Evolutionary conservation across 1,140 invertebrate genomes (phyloP), one percentile per base, ranked within the genome.

Genomic region (Listronotus oregonensis): DNA sequence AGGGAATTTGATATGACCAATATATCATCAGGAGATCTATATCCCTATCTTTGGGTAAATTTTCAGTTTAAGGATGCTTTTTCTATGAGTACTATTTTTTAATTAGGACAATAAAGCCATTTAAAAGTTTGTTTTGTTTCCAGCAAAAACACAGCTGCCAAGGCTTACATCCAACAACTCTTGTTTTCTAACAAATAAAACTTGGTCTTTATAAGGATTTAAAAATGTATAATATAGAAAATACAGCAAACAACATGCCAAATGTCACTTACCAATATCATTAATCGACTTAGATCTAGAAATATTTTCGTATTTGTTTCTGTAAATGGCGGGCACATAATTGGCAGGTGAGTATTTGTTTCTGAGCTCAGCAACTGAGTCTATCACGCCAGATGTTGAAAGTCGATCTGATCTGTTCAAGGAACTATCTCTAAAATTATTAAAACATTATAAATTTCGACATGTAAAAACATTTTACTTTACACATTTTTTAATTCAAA

Each of bases 281-380:
- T 83, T 84, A 3, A 82, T 83, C 18, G 82, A 83, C 1, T 84
- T 84, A 4, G 84, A 84, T 32, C 83, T 73, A 6, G 82, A 78
- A 47, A 77, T 80, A 67, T 81, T 73, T 27, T 79, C 68, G 57
- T 62, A 76, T 51, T 72, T 73, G 15, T 67, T 84, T 55, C 84
- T 76, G 55, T 83, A 80, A 6, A 84, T 82, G 27, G 84, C 80
- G 8, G 86, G 85, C 51, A 86, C 80, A 73, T 89, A 88, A 64
- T 85, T 84, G 6, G 82, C 76, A 8, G 86, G 85, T 0, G 85
- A 87, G 70, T 87, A 88, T 68, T 85, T 86, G 58, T 83, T 84
- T 68, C 84, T 83, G 4, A 87, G 71, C 47, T 88, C 87, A 3
- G 84, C 82, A 0, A 83, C 79, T 0, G 82, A 83, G 72, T 83